These are phyloP conservation scores for Arothron firmamentum DNA, from an alignment of 2,113 vertebrate species.

Conservation along the genomic window DNA sequence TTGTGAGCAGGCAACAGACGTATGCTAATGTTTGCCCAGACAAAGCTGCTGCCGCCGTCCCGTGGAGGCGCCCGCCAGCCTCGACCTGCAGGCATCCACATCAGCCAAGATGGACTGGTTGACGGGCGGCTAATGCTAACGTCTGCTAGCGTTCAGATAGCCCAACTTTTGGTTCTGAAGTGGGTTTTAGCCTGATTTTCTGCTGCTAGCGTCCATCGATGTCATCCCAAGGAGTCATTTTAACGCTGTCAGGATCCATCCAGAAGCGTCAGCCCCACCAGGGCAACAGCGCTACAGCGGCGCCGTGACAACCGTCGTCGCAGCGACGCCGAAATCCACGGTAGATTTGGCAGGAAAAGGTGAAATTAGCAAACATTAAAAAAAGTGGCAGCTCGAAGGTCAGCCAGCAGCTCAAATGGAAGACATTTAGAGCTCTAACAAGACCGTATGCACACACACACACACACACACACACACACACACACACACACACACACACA, in stretches of 20 bases:
- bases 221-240: too few relatives aligned
- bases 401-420: slow-evolving; percentile 68
- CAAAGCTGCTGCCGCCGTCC: slow-evolving; percentile 51
- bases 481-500: slow-evolving; percentile 30
- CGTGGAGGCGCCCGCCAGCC: slow-evolving; percentile 5
- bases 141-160: too few relatives aligned
- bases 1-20: slow-evolving; percentile 50
- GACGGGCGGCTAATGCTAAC: too few relatives aligned
- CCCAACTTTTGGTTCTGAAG: too few relatives aligned
- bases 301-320: too few relatives aligned
- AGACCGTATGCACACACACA: slow-evolving; percentile 45
- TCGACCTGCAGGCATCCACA: too few relatives aligned
- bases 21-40: slow-evolving; percentile 71
- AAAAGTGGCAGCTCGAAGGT: slow-evolving; percentile 58
- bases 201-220: too few relatives aligned
- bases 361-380: slow-evolving; percentile 58
- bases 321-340: slow-evolving; percentile 3
- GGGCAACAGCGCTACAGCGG: background rate
- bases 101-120: too few relatives aligned
- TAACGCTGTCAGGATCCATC: too few relatives aligned
- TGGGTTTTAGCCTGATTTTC: too few relatives aligned
- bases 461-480: slow-evolving; percentile 32
- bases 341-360: slow-evolving; percentile 62
- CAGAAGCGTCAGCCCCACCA: background rate
- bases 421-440: slow-evolving; percentile 69